Conservation (phyloP, 2,797 vertebrate genomes). For the Gorsachius magnificus region DNA sequence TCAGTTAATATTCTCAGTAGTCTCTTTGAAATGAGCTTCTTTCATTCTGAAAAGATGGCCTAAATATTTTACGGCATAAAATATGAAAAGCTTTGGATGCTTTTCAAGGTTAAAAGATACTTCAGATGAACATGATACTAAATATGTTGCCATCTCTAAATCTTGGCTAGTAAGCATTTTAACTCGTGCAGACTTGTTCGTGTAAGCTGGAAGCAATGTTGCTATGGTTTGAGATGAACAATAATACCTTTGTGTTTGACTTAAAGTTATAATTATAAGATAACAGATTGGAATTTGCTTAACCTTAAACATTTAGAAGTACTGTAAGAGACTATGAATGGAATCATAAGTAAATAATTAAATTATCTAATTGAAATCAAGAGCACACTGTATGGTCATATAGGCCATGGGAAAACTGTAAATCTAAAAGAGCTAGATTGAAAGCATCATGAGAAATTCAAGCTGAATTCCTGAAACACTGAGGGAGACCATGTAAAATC, state of each 20-base stretch:
- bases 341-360: background rate
- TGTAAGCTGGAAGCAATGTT: background rate
- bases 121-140: background rate
- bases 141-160: background rate
- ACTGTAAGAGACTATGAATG: background rate
- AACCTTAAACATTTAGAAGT: background rate
- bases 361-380: background rate
- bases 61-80: background rate
- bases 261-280: background rate
- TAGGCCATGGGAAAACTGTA: background rate
- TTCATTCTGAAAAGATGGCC: background rate
- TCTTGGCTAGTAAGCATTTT: background rate
- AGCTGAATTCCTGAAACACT: slow-evolving; percentile 3
- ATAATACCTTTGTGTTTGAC: background rate
- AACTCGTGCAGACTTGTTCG: background rate
- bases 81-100: background rate
- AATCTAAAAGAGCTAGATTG: background rate
- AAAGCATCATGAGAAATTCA: background rate
- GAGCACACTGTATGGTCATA: background rate
- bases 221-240: background rate
- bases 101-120: background rate
- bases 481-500: background rate
- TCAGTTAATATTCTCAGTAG: background rate
- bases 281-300: background rate
- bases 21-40: background rate